phyloP scores from a whole-genome alignment of 2,888 invertebrate species.

The Galerucella pusilla region DNA sequence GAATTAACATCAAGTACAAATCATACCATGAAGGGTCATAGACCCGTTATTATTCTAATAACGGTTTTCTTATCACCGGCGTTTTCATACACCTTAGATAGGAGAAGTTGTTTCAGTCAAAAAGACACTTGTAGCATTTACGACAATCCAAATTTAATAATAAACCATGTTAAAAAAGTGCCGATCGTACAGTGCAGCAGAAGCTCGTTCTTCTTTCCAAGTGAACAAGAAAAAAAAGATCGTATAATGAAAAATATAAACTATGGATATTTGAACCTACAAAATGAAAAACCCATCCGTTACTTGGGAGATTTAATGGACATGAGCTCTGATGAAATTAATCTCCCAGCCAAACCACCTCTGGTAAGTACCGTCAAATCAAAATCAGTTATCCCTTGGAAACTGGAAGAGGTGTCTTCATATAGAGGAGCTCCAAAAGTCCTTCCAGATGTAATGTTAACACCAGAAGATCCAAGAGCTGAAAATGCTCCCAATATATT shows the following conservation, averaged over 20 bases:
- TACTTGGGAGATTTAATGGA: constrained; percentile 38
- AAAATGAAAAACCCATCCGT: constrained; percentile 27
- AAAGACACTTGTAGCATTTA: constrained; percentile 24
- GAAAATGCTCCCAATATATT: not conserved
- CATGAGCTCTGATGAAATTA: constrained; percentile 43
- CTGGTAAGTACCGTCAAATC: not conserved
- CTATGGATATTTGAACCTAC: constrained; percentile 35
- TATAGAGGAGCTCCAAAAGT: constrained; percentile 33
- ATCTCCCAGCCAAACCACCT: not conserved
- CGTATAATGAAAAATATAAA: constrained; percentile 39
- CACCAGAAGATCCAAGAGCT: constrained; percentile 21
- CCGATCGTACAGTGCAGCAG: constrained; percentile 6
- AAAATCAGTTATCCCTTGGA: constrained; percentile 31
- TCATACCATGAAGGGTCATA: constrained; percentile 33
- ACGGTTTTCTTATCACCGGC: constrained; percentile 20
- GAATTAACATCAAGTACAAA: constrained; percentile 13
- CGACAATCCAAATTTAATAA: constrained; percentile 37
- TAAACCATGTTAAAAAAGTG: constrained; percentile 2
- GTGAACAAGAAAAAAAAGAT: constrained; percentile 6
- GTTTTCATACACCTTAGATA: constrained; percentile 15
- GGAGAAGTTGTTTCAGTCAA: constrained; percentile 4
- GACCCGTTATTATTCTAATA: constrained; percentile 26
- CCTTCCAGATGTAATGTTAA: constrained; percentile 43
- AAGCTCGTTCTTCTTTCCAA: constrained; percentile 25
- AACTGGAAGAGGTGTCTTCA: constrained; percentile 38